Conservation (phyloP, 1,140 invertebrate genomes). For the Propsilocerus akamusi region DNA sequence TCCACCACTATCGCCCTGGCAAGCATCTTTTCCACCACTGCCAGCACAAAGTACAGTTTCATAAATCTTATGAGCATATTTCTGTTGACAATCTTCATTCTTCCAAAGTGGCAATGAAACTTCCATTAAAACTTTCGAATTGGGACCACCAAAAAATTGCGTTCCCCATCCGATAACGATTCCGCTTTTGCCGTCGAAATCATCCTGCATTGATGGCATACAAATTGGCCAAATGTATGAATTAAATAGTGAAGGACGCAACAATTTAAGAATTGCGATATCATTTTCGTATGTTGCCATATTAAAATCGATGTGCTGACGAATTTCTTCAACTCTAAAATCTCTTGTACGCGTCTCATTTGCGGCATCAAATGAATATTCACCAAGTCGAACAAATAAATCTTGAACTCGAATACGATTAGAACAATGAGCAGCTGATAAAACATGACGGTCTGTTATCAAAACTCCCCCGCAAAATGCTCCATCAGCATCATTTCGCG, state of each 20-base stretch:
- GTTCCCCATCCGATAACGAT: slow-evolving; percentile 62
- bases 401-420: slow-evolving; percentile 36
- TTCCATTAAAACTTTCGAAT: slow-evolving; percentile 51
- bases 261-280: slow-evolving; percentile 57
- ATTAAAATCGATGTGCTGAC: slow-evolving; percentile 41
- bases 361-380: slow-evolving; percentile 47
- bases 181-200: slow-evolving; percentile 40
- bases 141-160: slow-evolving; percentile 42
- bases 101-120: slow-evolving; percentile 65
- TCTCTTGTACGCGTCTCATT: slow-evolving; percentile 44
- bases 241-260: slow-evolving; percentile 45
- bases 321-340: slow-evolving; percentile 41
- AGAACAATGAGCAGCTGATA: slow-evolving; percentile 66
- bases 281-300: slow-evolving; percentile 51
- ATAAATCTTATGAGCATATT: slow-evolving; percentile 31
- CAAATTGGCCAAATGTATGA: slow-evolving; percentile 71
- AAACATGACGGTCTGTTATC: slow-evolving; percentile 54
- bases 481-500: slow-evolving; percentile 23
- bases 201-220: slow-evolving; percentile 41
- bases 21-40: slow-evolving; percentile 48
- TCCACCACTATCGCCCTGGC: slow-evolving; percentile 52
- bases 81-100: slow-evolving; percentile 22
- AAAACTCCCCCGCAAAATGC: slow-evolving; percentile 62
- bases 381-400: slow-evolving; percentile 52
- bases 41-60: slow-evolving; percentile 54